These are phyloP conservation scores for Cynocephalus volans DNA, from an alignment of 2,113 vertebrate genomes.

Conservation along the genomic window DNA sequence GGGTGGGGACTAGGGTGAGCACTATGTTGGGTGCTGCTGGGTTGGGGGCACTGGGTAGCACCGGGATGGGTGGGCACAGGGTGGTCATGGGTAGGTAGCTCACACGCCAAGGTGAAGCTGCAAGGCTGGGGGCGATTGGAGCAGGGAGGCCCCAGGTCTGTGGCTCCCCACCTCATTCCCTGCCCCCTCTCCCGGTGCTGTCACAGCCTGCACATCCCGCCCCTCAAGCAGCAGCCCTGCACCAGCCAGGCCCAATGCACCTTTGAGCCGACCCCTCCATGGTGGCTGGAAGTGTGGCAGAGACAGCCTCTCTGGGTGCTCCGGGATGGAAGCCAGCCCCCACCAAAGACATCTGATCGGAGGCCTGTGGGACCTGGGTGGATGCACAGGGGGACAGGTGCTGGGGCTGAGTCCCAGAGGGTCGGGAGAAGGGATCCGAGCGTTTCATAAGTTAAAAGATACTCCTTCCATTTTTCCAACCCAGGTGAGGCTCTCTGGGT, in stretches of 20 bases:
- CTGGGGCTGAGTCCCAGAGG: neutral
- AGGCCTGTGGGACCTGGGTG: neutral
- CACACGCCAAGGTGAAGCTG: neutral
- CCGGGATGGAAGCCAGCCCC: neutral
- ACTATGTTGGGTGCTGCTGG: neutral
- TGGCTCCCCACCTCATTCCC: neutral
- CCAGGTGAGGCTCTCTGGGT: no score
- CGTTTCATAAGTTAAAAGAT: accelerated
- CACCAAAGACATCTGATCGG: accelerated
- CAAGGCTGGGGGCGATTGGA: no score
- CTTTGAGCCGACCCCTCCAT: neutral
- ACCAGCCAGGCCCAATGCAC: neutral
- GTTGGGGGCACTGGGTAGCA: neutral
- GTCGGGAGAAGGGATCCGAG: neutral
- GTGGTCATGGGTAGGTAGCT: neutral
- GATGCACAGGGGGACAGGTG: neutral
- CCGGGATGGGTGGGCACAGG: neutral
- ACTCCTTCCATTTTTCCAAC: neutral
- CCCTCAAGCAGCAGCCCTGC: neutral
- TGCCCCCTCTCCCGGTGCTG: no score
- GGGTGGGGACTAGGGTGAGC: neutral
- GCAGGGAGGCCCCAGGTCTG: neutral
- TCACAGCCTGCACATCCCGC: neutral
- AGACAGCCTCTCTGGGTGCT: neutral
- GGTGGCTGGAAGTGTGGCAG: neutral